A percentile compares a stretch with the other conserved stretches of the same genome.
Evolutionary conservation across 2,113 vertebrate genomes (phyloP).

Genomic region (Regulus satrapa): DNA sequence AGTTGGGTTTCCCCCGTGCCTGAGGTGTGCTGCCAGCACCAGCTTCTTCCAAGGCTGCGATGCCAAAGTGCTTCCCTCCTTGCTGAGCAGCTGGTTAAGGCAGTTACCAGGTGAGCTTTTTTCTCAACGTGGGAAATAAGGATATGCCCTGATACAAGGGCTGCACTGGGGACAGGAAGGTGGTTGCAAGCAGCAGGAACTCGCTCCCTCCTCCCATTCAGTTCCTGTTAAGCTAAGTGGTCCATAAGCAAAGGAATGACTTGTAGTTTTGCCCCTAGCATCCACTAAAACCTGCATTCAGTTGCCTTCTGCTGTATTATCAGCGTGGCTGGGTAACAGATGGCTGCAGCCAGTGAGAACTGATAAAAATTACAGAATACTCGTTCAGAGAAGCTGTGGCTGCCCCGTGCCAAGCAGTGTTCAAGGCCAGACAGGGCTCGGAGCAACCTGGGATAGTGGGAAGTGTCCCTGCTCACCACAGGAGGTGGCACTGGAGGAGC

Average conservation of each 20-base stretch:
- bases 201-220: not conserved
- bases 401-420: not conserved
- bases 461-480: not conserved
- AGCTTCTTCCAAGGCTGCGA: not conserved
- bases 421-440: not conserved
- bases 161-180: not conserved
- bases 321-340: not conserved
- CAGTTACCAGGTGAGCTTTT: not conserved
- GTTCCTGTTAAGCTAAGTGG: not conserved
- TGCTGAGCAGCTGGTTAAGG: not conserved
- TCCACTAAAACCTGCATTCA: not conserved
- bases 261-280: not conserved
- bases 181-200: not conserved
- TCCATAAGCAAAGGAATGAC: not conserved
- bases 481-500: not conserved
- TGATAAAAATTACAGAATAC: not conserved
- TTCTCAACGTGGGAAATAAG: not conserved
- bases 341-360: not conserved
- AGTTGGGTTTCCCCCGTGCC: not conserved
- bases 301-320: not conserved
- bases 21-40: rapidly evolving
- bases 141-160: not conserved
- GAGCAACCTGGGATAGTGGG: not conserved
- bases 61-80: not conserved
- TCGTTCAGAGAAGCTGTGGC: not conserved